Percentiles rank a stretch among this genome's conserved stretches.
These are phyloP conservation scores for Limosa lapponica DNA, from an alignment of 2,797 vertebrate species.

Conservation along the genomic window DNA sequence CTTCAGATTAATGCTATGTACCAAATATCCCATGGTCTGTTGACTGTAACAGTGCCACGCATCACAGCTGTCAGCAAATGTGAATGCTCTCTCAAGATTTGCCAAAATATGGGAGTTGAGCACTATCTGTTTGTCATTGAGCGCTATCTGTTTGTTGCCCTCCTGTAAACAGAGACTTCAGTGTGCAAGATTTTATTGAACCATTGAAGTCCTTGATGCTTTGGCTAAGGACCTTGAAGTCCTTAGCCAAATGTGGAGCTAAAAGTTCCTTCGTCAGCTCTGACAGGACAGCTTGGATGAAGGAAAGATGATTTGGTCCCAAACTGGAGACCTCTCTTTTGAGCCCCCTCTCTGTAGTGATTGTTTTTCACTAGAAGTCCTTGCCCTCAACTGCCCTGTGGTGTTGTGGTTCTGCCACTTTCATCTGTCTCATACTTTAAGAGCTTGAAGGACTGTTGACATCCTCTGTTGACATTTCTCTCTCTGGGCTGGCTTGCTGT, in stretches of 20 bases:
- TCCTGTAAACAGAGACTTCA: fast-evolving
- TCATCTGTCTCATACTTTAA: not conserved
- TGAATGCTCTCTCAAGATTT: not conserved
- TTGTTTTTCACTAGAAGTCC: not conserved
- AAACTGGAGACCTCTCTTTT: not conserved
- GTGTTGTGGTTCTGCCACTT: too few species aligned
- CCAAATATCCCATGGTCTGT: fast-evolving
- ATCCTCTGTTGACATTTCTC: too few species aligned
- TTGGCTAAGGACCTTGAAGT: too few species aligned
- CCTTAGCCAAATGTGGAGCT: not conserved
- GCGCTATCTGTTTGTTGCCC: too few species aligned
- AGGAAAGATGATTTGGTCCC: not conserved
- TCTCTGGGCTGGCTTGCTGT: not conserved
- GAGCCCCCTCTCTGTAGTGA: fast-evolving
- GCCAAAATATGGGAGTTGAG: fast-evolving
- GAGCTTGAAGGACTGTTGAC: not conserved
- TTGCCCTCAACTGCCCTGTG: fast-evolving
- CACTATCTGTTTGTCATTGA: fast-evolving
- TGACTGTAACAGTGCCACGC: not conserved
- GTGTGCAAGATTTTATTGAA: fast-evolving
- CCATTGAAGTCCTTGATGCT: not conserved
- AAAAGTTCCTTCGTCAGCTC: not conserved
- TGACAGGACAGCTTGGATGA: not conserved
- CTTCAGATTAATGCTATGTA: fast-evolving
- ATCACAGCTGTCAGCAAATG: not conserved